A percentile compares a stretch with the other conserved stretches of the same genome.
phyloP scores from a whole-genome alignment of 2,113 vertebrate genomes.

The Laticauda colubrina region DNA sequence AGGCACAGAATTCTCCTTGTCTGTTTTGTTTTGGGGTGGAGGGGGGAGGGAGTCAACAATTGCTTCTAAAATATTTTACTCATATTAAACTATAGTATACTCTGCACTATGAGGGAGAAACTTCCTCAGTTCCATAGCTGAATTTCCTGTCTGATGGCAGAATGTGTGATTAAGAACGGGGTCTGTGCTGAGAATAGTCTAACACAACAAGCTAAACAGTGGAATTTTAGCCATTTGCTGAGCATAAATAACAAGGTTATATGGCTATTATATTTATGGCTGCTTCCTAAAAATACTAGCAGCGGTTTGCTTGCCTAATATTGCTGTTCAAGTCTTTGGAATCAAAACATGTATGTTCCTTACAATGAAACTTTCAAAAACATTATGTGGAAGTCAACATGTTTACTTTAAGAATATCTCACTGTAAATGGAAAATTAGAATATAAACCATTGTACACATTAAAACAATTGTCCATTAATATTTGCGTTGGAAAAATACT shows the following conservation, averaged over 20 bases:
- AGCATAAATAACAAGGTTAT: slow-evolving; percentile 79
- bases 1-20: slow-evolving; percentile 21
- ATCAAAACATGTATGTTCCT: slow-evolving; percentile 62
- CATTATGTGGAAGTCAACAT: not conserved
- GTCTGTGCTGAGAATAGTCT: slow-evolving; percentile 73
- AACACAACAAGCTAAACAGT: slow-evolving; percentile 63
- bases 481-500: not conserved
- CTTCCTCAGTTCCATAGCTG: slow-evolving; percentile 73
- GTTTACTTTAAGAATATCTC: not conserved
- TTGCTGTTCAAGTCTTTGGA: slow-evolving; percentile 64
- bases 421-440: not conserved
- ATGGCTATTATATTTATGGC: slow-evolving; percentile 75
- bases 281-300: slow-evolving; percentile 74
- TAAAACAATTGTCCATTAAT: not conserved
- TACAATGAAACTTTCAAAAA: slow-evolving; percentile 20
- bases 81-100: slow-evolving; percentile 64
- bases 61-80: slow-evolving; percentile 55
- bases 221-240: slow-evolving; percentile 69
- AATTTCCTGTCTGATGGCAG: slow-evolving; percentile 73
- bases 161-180: slow-evolving; percentile 71
- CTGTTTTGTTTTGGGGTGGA: not conserved
- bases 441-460: not conserved
- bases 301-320: slow-evolving; percentile 70
- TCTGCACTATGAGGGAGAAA: slow-evolving; percentile 66
- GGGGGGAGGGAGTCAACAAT: slow-evolving; percentile 21